Conservation (phyloP, 2,113 vertebrate genomes). For the Pelmatolapia mariae region DNA sequence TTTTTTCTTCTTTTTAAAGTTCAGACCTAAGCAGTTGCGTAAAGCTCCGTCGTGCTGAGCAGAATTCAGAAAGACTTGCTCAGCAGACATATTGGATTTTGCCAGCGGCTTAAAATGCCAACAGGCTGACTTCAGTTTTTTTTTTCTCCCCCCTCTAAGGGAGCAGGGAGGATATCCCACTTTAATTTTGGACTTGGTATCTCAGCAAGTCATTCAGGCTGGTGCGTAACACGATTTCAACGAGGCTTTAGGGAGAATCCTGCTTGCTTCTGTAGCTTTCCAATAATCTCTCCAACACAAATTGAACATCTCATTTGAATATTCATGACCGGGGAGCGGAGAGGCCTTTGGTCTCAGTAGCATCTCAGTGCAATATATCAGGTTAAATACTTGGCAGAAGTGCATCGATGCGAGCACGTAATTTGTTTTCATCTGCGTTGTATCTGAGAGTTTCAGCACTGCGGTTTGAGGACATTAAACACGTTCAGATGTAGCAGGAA, state of each 20-base stretch:
- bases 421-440: slow-evolving; percentile 12
- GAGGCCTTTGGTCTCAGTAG: neutral
- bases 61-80: slow-evolving; percentile 30
- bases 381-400: neutral
- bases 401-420: neutral
- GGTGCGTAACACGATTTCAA: slow-evolving; percentile 16
- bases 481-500: neutral
- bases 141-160: neutral
- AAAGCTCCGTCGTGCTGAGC: neutral
- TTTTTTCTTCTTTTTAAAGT: neutral
- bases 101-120: slow-evolving; percentile 30
- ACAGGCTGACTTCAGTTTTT: neutral
- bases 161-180: slow-evolving; percentile 5
- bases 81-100: slow-evolving; percentile 42
- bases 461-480: neutral
- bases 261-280: slow-evolving; percentile 2
- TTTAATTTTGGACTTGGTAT: slow-evolving; percentile 22
- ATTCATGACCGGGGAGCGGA: slow-evolving; percentile 8
- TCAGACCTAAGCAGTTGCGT: neutral
- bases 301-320: slow-evolving; percentile 48
- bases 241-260: slow-evolving; percentile 24
- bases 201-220: slow-evolving; percentile 2
- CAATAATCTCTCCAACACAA: slow-evolving; percentile 37
- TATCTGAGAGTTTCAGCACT: neutral
- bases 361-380: slow-evolving; percentile 12